phyloP scores from a whole-genome alignment of 2,888 invertebrate species.

The Hemicrepidius hirtus region DNA sequence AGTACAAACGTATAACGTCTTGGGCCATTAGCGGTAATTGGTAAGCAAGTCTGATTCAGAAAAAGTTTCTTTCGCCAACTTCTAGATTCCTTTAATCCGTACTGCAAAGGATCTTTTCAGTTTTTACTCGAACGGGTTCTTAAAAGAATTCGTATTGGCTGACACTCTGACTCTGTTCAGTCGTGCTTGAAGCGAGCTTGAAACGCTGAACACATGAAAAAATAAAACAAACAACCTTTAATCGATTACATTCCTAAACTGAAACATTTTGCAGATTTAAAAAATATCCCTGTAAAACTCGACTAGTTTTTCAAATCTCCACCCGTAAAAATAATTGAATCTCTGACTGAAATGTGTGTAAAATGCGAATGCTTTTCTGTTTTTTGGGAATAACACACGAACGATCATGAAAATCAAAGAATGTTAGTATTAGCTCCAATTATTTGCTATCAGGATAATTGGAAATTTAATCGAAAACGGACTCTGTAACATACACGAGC shows the following conservation, averaged over 20 bases:
- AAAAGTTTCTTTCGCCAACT: constrained; percentile 18
- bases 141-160: constrained; percentile 14
- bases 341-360: too few relatives aligned
- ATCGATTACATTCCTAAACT: not conserved
- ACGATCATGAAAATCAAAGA: too few relatives aligned
- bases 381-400: too few relatives aligned
- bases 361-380: too few relatives aligned
- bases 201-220: constrained; percentile 5
- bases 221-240: constrained; percentile 3
- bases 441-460: too few relatives aligned
- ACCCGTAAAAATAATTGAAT: too few relatives aligned
- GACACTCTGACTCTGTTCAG: constrained; percentile 3
- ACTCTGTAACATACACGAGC: too few relatives aligned
- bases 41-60: constrained; percentile 17
- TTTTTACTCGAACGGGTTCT: constrained; percentile 15
- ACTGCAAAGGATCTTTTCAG: constrained; percentile 22
- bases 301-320: too few relatives aligned
- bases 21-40: constrained; percentile 20
- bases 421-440: too few relatives aligned
- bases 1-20: not conserved
- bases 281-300: too few relatives aligned
- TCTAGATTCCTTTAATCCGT: constrained; percentile 24
- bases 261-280: too few relatives aligned
- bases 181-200: constrained; percentile 2
- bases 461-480: too few relatives aligned